Evolutionary conservation across 2,888 invertebrate genomes (phyloP), one percentile per base, ranked within the genome.

Genomic region (Acanthococcus lagerstroemiae): DNA sequence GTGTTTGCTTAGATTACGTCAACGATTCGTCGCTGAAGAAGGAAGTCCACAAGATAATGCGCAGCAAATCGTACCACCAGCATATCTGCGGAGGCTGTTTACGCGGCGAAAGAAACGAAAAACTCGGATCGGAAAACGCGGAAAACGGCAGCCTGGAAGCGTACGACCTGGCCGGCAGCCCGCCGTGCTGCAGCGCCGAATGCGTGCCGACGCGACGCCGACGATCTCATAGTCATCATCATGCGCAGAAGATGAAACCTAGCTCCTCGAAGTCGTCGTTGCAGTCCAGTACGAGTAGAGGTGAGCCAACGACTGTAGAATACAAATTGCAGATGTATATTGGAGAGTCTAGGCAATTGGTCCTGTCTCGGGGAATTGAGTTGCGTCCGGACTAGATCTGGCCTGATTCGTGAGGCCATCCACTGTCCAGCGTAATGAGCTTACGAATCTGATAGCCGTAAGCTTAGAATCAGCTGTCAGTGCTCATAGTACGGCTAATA

Each of bases 121-220:
- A 61, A 24, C 25, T 44, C 19, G 45, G 26, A 21, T 24, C 48
- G 4, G 55, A 61, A 37, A 50, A 50, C 30, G 45, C 22, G 17
- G 90, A 88, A 71, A 86, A 85, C 67, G 85, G 85, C 54, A 90
- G 89, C 72, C 78, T 90, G 63, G 90, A 90, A 74, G 90, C 90
- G 3, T 91, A 91, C 71, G 90, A 90, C 74, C 78, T 90, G 56
- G 90, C 90, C 0, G 54, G 66, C 58, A 55, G 90, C 0, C 54
- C 55, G n/a, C 55, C 68, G 1, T 69, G 69, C 26, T 90, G 90
- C 73, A 88, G 90, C 75, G 87, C 90, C 0, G 87, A 89, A 71
- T 91, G 90, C 74, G 88, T 90, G 56, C 90, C 90, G 3, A 77
- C 71, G 73, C 77, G 75, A 61, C 76, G 68, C 7, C 37, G 69